Evolutionary conservation across 2,888 invertebrate genomes (phyloP).

Genomic region (Scrobipalpa atriplicella): DNA sequence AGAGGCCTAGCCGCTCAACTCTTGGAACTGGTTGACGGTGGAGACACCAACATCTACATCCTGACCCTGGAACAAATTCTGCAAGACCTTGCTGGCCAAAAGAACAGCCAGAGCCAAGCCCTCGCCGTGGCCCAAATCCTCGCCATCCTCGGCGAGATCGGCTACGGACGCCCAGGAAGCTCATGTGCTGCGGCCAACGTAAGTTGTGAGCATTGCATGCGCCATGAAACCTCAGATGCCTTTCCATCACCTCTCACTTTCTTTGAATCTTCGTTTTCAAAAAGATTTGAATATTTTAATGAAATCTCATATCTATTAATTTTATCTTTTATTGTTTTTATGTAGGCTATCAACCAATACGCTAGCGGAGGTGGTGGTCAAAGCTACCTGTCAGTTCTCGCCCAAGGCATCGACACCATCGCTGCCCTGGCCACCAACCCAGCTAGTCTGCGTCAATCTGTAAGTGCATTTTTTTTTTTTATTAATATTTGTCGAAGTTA

Average conservation of each 20-base stretch:
- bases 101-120: slow-evolving; percentile 45
- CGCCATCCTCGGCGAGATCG: slow-evolving; percentile 47
- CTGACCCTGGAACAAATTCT: slow-evolving; percentile 44
- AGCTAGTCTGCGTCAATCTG: slow-evolving; percentile 47
- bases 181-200: slow-evolving; percentile 60
- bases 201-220: slow-evolving; percentile 40
- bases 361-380: slow-evolving; percentile 42
- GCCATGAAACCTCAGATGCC: no score
- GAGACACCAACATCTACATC: slow-evolving; percentile 49
- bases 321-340: slow-evolving; percentile 26
- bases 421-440: slow-evolving; percentile 50
- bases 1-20: slow-evolving; percentile 45
- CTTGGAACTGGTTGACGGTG: slow-evolving; percentile 49
- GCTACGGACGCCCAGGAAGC: slow-evolving; percentile 59
- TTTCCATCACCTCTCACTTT: no score
- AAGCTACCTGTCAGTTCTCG: slow-evolving; percentile 46
- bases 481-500: no score
- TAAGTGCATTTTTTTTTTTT: slow-evolving; percentile 42
- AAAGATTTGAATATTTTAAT: no score
- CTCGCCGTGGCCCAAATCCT: slow-evolving; percentile 49
- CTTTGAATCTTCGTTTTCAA: no score
- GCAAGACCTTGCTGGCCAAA: slow-evolving; percentile 47
- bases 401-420: slow-evolving; percentile 53
- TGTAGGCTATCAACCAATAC: slow-evolving; percentile 55
- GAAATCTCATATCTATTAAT: no score